phyloP scores from a whole-genome alignment of 2,113 vertebrate genomes.

The Cromileptes altivelis region DNA sequence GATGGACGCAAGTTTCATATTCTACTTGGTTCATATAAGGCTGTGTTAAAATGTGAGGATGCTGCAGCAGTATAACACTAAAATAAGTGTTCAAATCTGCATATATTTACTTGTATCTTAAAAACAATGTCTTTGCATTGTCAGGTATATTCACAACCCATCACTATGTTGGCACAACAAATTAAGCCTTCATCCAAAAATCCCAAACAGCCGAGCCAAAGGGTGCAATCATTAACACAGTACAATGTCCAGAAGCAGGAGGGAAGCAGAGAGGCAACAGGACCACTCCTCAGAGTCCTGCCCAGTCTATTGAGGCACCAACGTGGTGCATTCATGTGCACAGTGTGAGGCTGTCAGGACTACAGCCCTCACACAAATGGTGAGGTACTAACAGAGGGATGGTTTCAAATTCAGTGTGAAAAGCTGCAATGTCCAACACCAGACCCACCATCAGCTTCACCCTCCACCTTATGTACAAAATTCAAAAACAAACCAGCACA shows the following conservation, averaged over 20 bases:
- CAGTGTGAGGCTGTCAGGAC: constrained; percentile 9
- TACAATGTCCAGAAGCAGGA: constrained; percentile 38
- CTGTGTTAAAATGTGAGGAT: neutral
- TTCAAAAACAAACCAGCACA: constrained; percentile 29
- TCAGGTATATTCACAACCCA: too few species aligned
- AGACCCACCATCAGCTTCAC: neutral
- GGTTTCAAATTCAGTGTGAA: neutral
- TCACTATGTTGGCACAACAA: neutral
- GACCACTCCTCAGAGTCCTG: neutral
- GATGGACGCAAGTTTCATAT: constrained; percentile 22
- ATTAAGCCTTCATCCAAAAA: neutral
- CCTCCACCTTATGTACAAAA: neutral
- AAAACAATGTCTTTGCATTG: neutral
- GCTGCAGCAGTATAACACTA: neutral
- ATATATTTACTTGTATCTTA: neutral
- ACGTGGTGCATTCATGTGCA: constrained; percentile 31
- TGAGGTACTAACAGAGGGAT: neutral
- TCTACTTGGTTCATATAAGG: neutral
- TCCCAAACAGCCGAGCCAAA: neutral
- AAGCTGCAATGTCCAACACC: neutral
- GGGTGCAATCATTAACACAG: constrained; percentile 58
- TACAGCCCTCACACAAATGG: neutral
- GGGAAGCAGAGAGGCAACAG: constrained; percentile 4
- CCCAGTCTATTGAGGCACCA: constrained; percentile 17
- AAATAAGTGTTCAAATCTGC: neutral